Percentiles rank a stretch among this genome's conserved stretches.
These are phyloP conservation scores for Spodoptera frugiperda DNA, from an alignment of 1,140 invertebrate species.

Conservation along the genomic window DNA sequence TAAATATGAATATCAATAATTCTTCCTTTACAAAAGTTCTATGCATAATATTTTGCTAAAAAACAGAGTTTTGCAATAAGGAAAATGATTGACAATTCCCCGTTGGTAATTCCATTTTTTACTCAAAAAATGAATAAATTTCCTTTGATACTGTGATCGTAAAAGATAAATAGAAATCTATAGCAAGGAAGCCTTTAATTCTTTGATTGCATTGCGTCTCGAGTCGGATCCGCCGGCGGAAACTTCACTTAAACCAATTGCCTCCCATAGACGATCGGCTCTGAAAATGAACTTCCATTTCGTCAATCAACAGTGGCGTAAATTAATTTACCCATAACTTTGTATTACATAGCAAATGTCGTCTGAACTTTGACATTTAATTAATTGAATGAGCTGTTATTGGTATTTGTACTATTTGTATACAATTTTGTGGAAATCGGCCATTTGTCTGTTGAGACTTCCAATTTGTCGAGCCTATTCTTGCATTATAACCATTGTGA, in stretches of 20 bases:
- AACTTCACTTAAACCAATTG: constrained; percentile 76
- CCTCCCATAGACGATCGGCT: constrained; percentile 45
- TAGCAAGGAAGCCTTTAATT: constrained; percentile 40
- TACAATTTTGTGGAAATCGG: too few relatives aligned
- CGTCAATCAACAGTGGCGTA: constrained; percentile 3
- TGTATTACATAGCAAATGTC: neutral
- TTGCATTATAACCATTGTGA: too few relatives aligned
- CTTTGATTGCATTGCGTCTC: constrained; percentile 61
- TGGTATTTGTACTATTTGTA: too few relatives aligned
- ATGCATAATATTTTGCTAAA: too few relatives aligned
- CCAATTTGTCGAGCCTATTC: too few relatives aligned
- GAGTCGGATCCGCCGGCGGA: constrained; percentile 52
- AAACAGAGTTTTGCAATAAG: neutral
- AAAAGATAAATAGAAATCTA: constrained; percentile 22
- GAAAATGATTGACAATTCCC: neutral
- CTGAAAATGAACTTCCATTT: constrained; percentile 32
- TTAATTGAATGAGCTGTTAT: neutral
- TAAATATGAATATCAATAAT: too few relatives aligned
- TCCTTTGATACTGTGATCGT: neutral
- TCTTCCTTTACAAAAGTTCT: too few relatives aligned
- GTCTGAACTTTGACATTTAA: neutral
- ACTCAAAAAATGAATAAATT: neutral
- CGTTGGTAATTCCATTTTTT: neutral
- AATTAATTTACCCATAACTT: constrained; percentile 33
- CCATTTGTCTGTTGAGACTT: too few relatives aligned